Evolutionary conservation across 2,888 invertebrate genomes (phyloP).

Genomic region (Drosophila macrospina): DNA sequence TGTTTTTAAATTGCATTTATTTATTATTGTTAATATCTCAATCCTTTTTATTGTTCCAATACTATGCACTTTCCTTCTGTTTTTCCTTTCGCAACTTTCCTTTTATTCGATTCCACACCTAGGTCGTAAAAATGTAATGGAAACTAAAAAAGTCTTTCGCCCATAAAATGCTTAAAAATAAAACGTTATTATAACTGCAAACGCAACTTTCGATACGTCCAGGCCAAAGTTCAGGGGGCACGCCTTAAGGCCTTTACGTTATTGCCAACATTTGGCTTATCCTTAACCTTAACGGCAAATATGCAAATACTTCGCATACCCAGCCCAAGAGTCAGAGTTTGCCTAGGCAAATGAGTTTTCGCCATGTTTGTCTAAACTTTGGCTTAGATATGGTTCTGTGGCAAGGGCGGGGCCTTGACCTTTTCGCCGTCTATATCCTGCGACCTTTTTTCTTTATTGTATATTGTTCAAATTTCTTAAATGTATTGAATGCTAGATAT

Average conservation of each 20-base stretch:
- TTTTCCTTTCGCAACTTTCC: no score
- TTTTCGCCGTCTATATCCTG: conserved; percentile 28
- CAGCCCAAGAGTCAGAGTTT: conserved; percentile 29
- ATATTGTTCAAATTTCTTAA: conserved; percentile 49
- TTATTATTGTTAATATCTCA: neutral
- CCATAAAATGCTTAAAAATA: conserved; percentile 52
- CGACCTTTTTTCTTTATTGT: conserved; percentile 6
- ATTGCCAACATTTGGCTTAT: conserved; percentile 5
- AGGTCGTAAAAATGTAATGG: conserved; percentile 18
- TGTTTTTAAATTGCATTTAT: conserved; percentile 6
- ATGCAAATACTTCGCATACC: conserved; percentile 57
- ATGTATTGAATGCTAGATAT: conserved; percentile 28
- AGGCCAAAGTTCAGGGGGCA: conserved; percentile 47
- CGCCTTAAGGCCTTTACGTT: conserved; percentile 32
- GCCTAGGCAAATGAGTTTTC: neutral
- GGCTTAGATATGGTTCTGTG: neutral
- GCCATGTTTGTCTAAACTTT: neutral
- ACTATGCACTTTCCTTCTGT: no score
- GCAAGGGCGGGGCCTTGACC: conserved; percentile 59
- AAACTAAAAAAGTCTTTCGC: conserved; percentile 39
- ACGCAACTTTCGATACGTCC: conserved; percentile 38
- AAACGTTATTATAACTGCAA: conserved; percentile 59
- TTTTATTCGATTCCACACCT: no score
- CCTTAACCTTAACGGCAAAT: conserved; percentile 23
- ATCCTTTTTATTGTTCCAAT: no score